Evolutionary conservation across 2,888 invertebrate genomes (phyloP).

Genomic region (Brenthis hecate): DNA sequence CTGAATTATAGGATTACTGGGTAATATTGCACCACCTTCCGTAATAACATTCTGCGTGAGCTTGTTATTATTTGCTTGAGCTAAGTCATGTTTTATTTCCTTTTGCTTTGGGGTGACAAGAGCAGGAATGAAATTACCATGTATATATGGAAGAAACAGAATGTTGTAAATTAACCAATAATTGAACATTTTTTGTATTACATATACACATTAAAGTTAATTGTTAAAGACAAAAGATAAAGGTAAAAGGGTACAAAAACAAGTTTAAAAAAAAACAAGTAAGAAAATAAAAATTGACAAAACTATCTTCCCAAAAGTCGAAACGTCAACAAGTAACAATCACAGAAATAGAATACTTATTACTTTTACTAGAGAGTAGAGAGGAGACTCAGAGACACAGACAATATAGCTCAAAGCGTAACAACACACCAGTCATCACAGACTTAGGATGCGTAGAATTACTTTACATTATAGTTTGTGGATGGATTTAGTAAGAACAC

Average conservation of each 20-base stretch:
- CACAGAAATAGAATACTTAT: no score
- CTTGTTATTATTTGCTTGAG: slow-evolving; percentile 40
- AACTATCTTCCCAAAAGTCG: no score
- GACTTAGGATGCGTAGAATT: no score
- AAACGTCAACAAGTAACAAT: no score
- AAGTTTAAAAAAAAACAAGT: slow-evolving; percentile 9
- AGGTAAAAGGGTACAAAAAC: background rate
- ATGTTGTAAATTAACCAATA: slow-evolving; percentile 47
- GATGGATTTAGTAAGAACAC: no score
- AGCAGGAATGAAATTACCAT: slow-evolving; percentile 42
- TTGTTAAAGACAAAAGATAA: slow-evolving; percentile 16
- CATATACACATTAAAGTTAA: slow-evolving; percentile 34
- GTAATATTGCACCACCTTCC: slow-evolving; percentile 60
- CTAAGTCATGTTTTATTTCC: slow-evolving; percentile 31
- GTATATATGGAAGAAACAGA: slow-evolving; percentile 46
- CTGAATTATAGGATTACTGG: slow-evolving; percentile 49
- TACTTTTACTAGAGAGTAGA: no score
- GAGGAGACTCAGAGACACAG: no score
- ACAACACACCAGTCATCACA: no score
- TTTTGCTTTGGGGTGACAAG: slow-evolving; percentile 35
- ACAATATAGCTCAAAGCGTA: no score
- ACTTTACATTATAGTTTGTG: no score
- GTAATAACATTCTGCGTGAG: slow-evolving; percentile 50
- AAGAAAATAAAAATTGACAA: slow-evolving; percentile 4
- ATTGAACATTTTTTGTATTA: slow-evolving; percentile 48